A percentile compares a stretch with the other conserved stretches of the same genome.
Conservation (phyloP, 2,797 vertebrate species). For the Chelon labrosus region DNA sequence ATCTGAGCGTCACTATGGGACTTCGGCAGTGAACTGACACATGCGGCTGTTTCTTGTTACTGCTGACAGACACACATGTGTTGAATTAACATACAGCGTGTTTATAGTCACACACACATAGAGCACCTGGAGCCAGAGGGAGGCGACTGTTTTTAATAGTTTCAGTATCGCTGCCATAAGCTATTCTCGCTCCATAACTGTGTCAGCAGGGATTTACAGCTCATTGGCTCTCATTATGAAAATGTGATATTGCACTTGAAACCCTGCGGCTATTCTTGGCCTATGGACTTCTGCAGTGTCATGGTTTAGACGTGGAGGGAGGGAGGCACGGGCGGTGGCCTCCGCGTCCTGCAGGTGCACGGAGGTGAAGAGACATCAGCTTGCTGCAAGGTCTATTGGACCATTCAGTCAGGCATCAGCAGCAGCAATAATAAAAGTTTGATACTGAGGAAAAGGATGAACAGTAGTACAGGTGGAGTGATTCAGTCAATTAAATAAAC, state of each 20-base stretch:
- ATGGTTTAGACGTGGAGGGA: slow-evolving; percentile 43
- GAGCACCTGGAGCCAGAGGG: slow-evolving; percentile 31
- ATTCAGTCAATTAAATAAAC: too few relatives aligned
- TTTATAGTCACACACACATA: slow-evolving; percentile 25
- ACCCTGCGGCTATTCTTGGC: slow-evolving; percentile 68
- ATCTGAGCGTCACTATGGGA: slow-evolving; percentile 27
- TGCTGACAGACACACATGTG: slow-evolving; percentile 48
- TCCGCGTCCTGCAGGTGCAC: slow-evolving; percentile 28
- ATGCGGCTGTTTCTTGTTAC: slow-evolving; percentile 56
- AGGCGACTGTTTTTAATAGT: slow-evolving; percentile 57
- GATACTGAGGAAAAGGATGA: too few relatives aligned
- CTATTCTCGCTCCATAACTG: slow-evolving; percentile 66
- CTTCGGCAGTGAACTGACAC: slow-evolving; percentile 17
- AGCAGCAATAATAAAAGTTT: too few relatives aligned
- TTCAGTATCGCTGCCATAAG: slow-evolving; percentile 67
- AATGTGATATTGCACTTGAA: slow-evolving; percentile 77
- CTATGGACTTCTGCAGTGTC: slow-evolving; percentile 67
- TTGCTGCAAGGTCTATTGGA: not conserved
- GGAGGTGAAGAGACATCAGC: slow-evolving; percentile 14
- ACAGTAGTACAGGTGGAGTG: too few relatives aligned
- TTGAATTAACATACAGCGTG: slow-evolving; percentile 10
- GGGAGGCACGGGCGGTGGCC: slow-evolving; percentile 7
- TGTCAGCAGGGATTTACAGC: slow-evolving; percentile 81
- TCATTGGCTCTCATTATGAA: slow-evolving; percentile 82
- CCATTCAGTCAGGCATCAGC: too few relatives aligned